These are phyloP conservation scores for Equus quagga DNA, from an alignment of 2,113 vertebrate species.

Conservation along the genomic window DNA sequence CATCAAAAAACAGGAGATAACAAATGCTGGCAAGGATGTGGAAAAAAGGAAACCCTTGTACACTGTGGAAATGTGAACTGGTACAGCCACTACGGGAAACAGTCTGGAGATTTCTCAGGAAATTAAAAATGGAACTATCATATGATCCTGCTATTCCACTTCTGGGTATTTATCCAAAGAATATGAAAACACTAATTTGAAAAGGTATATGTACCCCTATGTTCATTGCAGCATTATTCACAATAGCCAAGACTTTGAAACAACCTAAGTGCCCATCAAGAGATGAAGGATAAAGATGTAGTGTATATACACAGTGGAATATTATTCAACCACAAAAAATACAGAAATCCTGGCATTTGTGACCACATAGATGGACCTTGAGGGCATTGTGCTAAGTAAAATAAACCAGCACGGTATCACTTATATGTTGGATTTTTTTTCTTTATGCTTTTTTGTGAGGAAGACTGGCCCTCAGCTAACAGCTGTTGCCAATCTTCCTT, in stretches of 20 bases:
- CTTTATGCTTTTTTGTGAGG: too few species aligned
- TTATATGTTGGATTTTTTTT: neutral
- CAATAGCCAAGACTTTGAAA: neutral
- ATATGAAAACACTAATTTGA: neutral
- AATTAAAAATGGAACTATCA: neutral
- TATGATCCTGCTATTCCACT: neutral
- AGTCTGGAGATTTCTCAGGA: neutral
- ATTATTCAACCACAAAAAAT: neutral
- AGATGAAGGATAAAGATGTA: neutral
- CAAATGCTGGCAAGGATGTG: neutral
- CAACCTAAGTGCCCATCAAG: neutral
- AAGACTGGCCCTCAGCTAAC: too few species aligned
- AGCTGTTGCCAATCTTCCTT: too few species aligned
- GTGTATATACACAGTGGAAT: neutral
- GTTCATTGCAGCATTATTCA: neutral
- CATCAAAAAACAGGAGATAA: neutral
- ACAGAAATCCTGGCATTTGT: neutral
- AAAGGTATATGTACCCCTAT: neutral
- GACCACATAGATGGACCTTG: neutral
- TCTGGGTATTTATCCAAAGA: neutral
- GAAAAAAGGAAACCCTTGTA: neutral
- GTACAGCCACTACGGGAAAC: neutral
- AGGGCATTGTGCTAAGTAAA: neutral
- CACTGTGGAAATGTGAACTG: neutral
- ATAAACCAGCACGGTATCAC: neutral